These are phyloP conservation scores for Laupala kohalensis DNA, from an alignment of 1,140 invertebrate genomes.

Conservation along the genomic window DNA sequence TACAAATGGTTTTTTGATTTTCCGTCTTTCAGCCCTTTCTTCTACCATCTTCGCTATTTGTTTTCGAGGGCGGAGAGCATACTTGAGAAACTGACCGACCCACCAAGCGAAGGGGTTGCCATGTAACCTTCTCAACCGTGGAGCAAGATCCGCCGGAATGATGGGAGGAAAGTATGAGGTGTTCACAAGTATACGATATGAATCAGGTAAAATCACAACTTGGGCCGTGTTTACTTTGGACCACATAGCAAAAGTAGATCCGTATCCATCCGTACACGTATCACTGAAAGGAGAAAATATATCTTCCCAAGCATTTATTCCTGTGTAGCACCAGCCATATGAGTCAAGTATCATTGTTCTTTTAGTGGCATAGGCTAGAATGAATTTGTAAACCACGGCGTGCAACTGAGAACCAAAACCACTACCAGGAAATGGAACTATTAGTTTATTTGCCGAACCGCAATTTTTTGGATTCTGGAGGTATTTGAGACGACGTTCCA, in stretches of 20 bases:
- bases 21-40: too few species aligned
- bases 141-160: conserved; percentile 79
- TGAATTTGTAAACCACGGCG: conserved; percentile 92
- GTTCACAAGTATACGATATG: conserved; percentile 80
- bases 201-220: conserved; percentile 81
- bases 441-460: conserved; percentile 68
- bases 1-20: too few species aligned
- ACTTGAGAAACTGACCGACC: conserved; percentile 89
- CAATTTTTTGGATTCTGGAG: conserved; percentile 88
- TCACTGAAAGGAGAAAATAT: conserved; percentile 85
- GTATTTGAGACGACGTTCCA: conserved; percentile 64
- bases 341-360: conserved; percentile 90
- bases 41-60: too few species aligned
- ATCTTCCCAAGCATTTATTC: conserved; percentile 79
- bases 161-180: conserved; percentile 84
- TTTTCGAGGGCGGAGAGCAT: conserved; percentile 56
- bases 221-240: conserved; percentile 50
- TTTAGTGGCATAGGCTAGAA: conserved; percentile 91
- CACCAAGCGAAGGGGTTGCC: conserved; percentile 96
- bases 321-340: conserved; percentile 89
- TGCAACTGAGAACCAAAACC: conserved; percentile 95
- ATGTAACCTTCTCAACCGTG: conserved; percentile 67
- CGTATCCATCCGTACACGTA: conserved; percentile 56
- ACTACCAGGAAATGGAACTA: conserved; percentile 92
- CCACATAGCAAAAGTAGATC: conserved; percentile 43